phyloP scores from a whole-genome alignment of 1,140 invertebrate species.

The Brachystomella parvula region DNA sequence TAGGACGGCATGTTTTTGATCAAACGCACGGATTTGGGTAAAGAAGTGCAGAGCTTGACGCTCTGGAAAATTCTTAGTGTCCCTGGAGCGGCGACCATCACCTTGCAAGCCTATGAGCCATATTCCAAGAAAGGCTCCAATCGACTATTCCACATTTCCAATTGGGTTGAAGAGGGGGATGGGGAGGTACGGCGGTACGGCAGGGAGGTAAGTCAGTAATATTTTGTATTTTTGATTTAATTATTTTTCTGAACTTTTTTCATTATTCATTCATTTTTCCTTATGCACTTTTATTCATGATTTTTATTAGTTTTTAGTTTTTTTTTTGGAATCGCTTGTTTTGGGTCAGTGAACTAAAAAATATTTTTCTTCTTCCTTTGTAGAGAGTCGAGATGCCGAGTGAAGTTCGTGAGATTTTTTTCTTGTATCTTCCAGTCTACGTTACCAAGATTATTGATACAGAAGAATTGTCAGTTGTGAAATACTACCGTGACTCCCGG shows the following conservation, averaged over 20 bases:
- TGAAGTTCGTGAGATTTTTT: not conserved
- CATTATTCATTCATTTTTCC: too few species aligned
- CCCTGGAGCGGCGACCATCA: not conserved
- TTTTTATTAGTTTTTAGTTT: too few species aligned
- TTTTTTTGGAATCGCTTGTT: too few species aligned
- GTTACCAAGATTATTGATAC: not conserved
- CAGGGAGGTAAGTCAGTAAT: not conserved
- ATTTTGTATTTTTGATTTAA: too few species aligned
- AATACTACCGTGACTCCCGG: not conserved
- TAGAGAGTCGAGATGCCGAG: not conserved
- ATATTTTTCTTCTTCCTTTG: not conserved
- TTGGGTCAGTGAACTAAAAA: not conserved
- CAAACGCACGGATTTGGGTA: not conserved
- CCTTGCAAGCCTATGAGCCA: not conserved
- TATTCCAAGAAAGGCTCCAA: conserved; percentile 4
- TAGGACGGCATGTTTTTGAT: not conserved
- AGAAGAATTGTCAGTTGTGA: not conserved
- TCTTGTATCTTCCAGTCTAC: not conserved
- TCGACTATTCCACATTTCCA: conserved; percentile 1
- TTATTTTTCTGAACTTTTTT: too few species aligned
- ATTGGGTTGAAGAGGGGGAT: not conserved
- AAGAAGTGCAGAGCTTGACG: not conserved
- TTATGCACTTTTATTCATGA: too few species aligned
- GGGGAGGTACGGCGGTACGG: not conserved
- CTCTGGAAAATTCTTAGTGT: not conserved